These are phyloP conservation scores for Pheosia tremula DNA, from an alignment of 2,888 invertebrate species.

Conservation along the genomic window DNA sequence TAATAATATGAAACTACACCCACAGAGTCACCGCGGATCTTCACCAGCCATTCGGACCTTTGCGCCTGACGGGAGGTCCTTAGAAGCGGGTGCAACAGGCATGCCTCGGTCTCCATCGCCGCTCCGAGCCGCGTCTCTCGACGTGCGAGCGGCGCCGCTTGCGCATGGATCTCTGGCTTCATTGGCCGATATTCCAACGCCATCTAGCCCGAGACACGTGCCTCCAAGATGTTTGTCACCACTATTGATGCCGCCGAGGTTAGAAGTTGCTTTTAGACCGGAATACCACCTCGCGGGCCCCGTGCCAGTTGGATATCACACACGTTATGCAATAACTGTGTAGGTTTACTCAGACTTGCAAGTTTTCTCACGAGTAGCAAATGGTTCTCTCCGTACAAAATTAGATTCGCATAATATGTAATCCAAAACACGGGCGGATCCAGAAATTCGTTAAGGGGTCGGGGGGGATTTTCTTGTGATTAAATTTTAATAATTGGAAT, in stretches of 20 bases:
- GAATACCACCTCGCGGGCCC: too few species aligned
- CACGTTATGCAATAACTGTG: too few species aligned
- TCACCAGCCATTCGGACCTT: slow-evolving; percentile 94
- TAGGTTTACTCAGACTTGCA: too few species aligned
- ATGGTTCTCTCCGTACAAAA: too few species aligned
- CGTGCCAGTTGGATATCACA: too few species aligned
- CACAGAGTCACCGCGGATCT: slow-evolving; percentile 90
- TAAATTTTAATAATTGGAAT: too few species aligned
- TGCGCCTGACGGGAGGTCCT: slow-evolving; percentile 90
- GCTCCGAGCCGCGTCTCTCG: slow-evolving; percentile 90
- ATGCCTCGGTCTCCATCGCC: slow-evolving; percentile 91
- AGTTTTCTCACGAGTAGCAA: too few species aligned
- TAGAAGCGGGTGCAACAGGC: slow-evolving; percentile 82
- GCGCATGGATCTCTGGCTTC: slow-evolving; percentile 90
- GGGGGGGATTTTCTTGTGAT: too few species aligned
- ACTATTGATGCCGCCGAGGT: slow-evolving; percentile 89
- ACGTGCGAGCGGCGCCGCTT: slow-evolving; percentile 89
- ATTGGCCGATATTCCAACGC: slow-evolving; percentile 79
- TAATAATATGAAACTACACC: neutral
- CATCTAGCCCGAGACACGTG: slow-evolving; percentile 71
- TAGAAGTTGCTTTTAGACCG: slow-evolving; percentile 11
- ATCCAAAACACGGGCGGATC: too few species aligned
- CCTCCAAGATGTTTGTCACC: slow-evolving; percentile 89
- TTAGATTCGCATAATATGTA: too few species aligned
- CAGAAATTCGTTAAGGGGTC: too few species aligned